Conservation (phyloP, 2,888 invertebrate species). For the Leucoma salicis region DNA sequence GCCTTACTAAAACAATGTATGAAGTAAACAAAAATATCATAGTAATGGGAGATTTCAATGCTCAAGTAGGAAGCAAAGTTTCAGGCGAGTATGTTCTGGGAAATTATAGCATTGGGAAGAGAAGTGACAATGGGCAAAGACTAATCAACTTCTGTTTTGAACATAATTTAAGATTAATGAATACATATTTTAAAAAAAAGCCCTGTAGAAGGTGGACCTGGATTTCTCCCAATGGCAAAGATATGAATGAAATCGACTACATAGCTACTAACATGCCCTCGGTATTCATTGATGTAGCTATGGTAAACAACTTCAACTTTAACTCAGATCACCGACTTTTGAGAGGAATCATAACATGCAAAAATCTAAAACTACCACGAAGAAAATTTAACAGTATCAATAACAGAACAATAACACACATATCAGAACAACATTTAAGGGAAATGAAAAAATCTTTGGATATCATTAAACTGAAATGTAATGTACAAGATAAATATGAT, state of each 20-base stretch:
- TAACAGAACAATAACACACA: no score
- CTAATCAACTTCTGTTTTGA: background rate
- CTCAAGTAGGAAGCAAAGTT: background rate
- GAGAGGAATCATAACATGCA: background rate
- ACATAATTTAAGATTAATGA: background rate
- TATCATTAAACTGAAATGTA: no score
- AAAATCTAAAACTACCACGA: background rate
- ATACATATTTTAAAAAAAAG: background rate
- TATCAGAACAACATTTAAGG: no score
- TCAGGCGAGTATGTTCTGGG: background rate
- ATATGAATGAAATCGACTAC: background rate
- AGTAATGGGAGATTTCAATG: background rate
- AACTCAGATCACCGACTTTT: background rate
- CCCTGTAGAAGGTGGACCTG: background rate
- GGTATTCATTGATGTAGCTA: background rate
- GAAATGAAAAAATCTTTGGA: no score
- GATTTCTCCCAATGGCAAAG: background rate
- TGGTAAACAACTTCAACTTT: background rate
- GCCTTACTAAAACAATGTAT: background rate
- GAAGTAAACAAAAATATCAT: background rate
- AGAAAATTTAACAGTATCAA: background rate
- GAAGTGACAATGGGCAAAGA: background rate
- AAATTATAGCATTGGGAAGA: background rate
- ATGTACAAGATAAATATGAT: no score
- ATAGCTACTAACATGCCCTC: background rate